Percentiles rank a stretch among this genome's conserved stretches.
Conservation (phyloP, 2,113 vertebrate genomes). For the Tonatia bakeri region DNA sequence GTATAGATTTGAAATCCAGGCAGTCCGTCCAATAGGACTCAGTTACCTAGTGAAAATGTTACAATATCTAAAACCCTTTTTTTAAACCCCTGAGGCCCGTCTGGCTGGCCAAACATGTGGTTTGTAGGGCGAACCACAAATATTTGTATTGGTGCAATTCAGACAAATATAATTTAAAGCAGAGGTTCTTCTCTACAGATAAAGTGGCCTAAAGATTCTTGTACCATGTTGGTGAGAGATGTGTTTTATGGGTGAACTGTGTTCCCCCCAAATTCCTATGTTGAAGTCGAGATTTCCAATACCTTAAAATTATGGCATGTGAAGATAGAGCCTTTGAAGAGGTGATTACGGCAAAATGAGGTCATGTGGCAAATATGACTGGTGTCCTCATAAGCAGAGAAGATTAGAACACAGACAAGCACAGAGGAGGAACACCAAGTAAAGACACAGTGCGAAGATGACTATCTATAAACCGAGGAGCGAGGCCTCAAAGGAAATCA, state of each 20-base stretch:
- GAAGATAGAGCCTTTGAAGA: background rate
- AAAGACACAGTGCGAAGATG: background rate
- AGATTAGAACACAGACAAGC: background rate
- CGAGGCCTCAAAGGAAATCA: background rate
- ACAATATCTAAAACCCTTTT: background rate
- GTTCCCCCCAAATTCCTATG: background rate
- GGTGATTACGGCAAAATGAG: background rate
- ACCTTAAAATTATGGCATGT: background rate
- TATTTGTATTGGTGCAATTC: background rate
- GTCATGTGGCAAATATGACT: background rate
- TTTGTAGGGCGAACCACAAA: conserved; percentile 45
- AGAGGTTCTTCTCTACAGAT: conserved; percentile 28
- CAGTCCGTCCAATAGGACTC: background rate
- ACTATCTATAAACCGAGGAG: background rate
- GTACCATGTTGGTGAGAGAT: background rate
- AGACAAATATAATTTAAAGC: conserved; percentile 27
- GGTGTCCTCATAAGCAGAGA: background rate
- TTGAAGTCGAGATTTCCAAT: background rate
- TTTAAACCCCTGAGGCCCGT: background rate
- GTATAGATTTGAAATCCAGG: background rate
- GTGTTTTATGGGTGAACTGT: background rate
- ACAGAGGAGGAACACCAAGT: background rate
- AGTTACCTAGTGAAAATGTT: conserved; percentile 26
- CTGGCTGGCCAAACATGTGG: background rate
- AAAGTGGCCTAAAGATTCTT: background rate